Conservation (phyloP, 1,140 invertebrate genomes). For the Lanistes nyassanus region DNA sequence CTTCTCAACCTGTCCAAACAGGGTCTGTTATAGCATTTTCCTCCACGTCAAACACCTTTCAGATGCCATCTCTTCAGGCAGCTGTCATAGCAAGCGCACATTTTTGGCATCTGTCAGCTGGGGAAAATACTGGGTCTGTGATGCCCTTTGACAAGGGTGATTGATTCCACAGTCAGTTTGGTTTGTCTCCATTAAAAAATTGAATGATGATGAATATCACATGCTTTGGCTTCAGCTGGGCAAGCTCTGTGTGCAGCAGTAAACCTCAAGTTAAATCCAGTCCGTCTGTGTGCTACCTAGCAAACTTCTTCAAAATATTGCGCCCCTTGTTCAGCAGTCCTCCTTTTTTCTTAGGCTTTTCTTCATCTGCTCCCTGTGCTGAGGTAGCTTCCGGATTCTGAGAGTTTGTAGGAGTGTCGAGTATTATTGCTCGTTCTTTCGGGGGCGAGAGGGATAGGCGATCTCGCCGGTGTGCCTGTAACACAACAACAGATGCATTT, state of each 20-base stretch:
- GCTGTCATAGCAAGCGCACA: too few species aligned
- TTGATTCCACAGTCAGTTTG: not conserved
- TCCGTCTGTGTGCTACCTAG: slow-evolving; percentile 43
- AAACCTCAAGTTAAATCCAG: not conserved
- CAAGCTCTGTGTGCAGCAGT: not conserved
- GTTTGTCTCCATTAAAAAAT: not conserved
- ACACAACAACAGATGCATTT: not conserved
- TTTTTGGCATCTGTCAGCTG: not conserved
- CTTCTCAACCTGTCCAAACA: too few species aligned
- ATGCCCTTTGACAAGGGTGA: not conserved
- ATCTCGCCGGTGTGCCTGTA: slow-evolving; percentile 30
- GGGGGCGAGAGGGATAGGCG: slow-evolving; percentile 27
- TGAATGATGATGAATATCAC: not conserved
- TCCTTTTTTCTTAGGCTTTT: slow-evolving; percentile 56
- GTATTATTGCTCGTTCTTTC: slow-evolving; percentile 20
- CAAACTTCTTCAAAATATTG: slow-evolving; percentile 62
- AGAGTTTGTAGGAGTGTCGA: slow-evolving; percentile 4
- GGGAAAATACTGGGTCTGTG: not conserved
- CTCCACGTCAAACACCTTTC: too few species aligned
- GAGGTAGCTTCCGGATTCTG: slow-evolving; percentile 21
- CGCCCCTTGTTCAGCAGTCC: slow-evolving; percentile 59
- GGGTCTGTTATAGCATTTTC: too few species aligned
- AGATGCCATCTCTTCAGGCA: too few species aligned
- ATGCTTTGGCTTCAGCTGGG: not conserved
- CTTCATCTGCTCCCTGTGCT: slow-evolving; percentile 35